A percentile compares a stretch with the other conserved stretches of the same genome.
These are phyloP conservation scores for Characodon lateralis DNA, from an alignment of 2,797 vertebrate species.

Conservation along the genomic window DNA sequence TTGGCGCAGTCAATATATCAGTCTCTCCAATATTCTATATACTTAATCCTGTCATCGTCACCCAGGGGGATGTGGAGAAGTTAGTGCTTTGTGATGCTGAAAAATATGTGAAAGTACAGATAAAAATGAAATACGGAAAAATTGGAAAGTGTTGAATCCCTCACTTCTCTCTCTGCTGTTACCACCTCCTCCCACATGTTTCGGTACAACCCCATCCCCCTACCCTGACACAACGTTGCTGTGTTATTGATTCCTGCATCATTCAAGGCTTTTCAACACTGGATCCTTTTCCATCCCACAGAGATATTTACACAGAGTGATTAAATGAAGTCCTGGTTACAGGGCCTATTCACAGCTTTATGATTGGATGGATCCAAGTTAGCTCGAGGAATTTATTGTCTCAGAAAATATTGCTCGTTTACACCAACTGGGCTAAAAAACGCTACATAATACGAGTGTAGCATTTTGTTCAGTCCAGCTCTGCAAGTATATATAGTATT, in stretches of 20 bases:
- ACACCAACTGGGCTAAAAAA: not conserved
- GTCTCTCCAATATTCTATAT: constrained; percentile 12
- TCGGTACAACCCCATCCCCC: constrained; percentile 26
- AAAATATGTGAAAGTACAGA: not conserved
- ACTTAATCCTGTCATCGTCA: constrained; percentile 24
- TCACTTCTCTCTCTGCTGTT: constrained; percentile 57
- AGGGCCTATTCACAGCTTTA: not conserved
- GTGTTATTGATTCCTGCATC: constrained; percentile 70
- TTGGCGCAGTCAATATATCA: constrained; percentile 25
- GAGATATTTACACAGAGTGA: constrained; percentile 55
- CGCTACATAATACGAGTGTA: not conserved
- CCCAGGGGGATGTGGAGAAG: not conserved
- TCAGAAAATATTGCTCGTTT: constrained; percentile 9
- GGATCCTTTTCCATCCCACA: constrained; percentile 60
- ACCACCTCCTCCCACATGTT: constrained; percentile 30
- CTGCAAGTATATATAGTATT: not conserved
- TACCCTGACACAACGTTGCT: constrained; percentile 49
- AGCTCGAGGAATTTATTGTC: constrained; percentile 25
- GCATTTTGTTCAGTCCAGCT: not conserved
- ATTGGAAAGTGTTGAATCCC: constrained; percentile 53
- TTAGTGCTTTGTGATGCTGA: not conserved
- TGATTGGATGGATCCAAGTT: not conserved
- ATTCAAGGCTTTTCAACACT: constrained; percentile 50
- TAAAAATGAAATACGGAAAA: constrained; percentile 10
- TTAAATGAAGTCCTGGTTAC: constrained; percentile 23